A percentile compares a stretch with the other conserved stretches of the same genome.
Evolutionary conservation across 2,888 invertebrate species (phyloP).

Genomic region (Parapristionchus giblindavisi): DNA sequence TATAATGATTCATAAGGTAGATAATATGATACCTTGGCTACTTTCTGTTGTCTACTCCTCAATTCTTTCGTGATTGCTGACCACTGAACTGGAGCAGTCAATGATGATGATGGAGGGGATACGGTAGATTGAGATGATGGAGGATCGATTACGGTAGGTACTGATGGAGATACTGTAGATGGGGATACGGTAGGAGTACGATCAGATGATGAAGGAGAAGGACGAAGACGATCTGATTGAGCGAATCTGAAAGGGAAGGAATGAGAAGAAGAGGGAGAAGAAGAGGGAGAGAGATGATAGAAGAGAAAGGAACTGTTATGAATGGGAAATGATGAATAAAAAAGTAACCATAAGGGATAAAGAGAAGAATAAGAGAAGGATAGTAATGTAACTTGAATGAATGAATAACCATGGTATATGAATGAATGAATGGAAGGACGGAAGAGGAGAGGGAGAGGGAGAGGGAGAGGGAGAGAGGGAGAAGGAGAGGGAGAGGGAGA

Average conservation of each 20-base stretch:
- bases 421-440: neutral
- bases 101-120: neutral
- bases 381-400: neutral
- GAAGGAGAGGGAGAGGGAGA: slow-evolving; percentile 8
- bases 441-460: slow-evolving; percentile 8
- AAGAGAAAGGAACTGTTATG: neutral
- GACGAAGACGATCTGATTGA: neutral
- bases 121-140: slow-evolving; percentile 7
- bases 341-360: neutral
- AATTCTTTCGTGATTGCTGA: slow-evolving; percentile 58
- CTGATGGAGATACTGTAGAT: slow-evolving; percentile 9
- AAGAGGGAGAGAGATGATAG: slow-evolving; percentile 6
- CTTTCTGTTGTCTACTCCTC: slow-evolving; percentile 57
- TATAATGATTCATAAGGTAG: neutral
- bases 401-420: neutral
- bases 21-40: slow-evolving; percentile 53
- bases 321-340: neutral
- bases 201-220: slow-evolving; percentile 14
- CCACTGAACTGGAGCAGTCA: slow-evolving; percentile 45
- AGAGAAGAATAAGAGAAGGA: slow-evolving; percentile 7
- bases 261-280: neutral
- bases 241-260: neutral
- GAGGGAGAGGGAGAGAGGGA: slow-evolving; percentile 20
- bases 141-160: too few relatives aligned
- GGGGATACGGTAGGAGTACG: slow-evolving; percentile 9